Base-by-base conservation (phyloP, 2,113 vertebrate species). In the Beaufortia kweichowensis region DNA sequence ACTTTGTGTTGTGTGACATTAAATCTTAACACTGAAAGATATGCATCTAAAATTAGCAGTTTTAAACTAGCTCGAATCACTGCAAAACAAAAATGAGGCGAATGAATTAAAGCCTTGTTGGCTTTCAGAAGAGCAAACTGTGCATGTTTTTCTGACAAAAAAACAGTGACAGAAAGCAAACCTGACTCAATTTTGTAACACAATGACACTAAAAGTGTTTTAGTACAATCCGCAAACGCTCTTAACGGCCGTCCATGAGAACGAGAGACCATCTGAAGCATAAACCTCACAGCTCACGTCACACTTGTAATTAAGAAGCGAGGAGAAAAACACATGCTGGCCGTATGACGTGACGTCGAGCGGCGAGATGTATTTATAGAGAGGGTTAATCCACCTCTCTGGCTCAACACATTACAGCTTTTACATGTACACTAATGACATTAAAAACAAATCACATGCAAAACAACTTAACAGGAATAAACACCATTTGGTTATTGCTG, bases 291-390 rank as follows among this genome's bases (percentile, higher is more conserved):
- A 81, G 79, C 67, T 57, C 56, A 57, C 53, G 81, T 75, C 69
- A 73, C 33, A 19, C 68, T 80, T 71, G 63, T 73, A 75, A 82
- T 82, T 67, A 75, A 69, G 72, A 64, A 56, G 4, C 33, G 55
- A 72, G 31, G 56, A 61, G 62, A 17, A 8, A 31, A 75, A 72
- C 35, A 57, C 67, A 73, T 26, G 55, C 35, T 55, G 62, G 56
- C 76, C 35, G 53, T 81, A 59, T 78, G 75, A 76, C 72, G 62
- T 23, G 46, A 50, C 83, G 60, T 79, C 69, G 79, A 48, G 57
- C 64, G 28, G 21, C 9, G 24, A 75, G 57, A 79, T 77, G 61
- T 82, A 82, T 84, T 84, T 84, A 81, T 82, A 84, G 80, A 60
- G 77, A n/a, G 23, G 59, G 74, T 77, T 82, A 84, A 79, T 56